These are phyloP conservation scores for Rhodeus uyekii DNA, from an alignment of 2,797 vertebrate genomes.

Conservation along the genomic window DNA sequence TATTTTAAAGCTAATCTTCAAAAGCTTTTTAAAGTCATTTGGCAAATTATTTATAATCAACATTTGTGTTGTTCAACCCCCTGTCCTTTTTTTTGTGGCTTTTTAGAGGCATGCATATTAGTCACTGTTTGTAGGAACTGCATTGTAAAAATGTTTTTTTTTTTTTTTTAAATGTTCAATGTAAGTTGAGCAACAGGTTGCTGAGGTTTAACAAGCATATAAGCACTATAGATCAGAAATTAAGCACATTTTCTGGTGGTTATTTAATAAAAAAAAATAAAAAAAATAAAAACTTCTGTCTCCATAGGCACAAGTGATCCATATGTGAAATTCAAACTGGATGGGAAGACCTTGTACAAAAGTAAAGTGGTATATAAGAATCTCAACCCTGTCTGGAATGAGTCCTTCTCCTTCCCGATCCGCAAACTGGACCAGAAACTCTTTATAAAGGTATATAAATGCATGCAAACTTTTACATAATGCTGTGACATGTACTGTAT, in stretches of 20 bases:
- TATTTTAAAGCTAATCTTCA: neutral
- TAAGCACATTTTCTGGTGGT: neutral
- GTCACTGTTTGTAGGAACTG: neutral
- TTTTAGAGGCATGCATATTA: neutral
- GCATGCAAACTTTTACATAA: neutral
- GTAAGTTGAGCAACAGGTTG: neutral
- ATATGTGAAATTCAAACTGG: conserved; percentile 94
- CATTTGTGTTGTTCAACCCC: no score
- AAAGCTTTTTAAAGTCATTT: no score
- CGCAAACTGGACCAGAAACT: conserved; percentile 88
- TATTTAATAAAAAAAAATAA: no score
- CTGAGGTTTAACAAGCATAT: neutral
- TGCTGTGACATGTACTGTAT: neutral
- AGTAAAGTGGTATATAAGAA: conserved; percentile 95
- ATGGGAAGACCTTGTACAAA: conserved; percentile 93
- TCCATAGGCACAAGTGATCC: conserved; percentile 92
- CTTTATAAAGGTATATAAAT: conserved; percentile 82
- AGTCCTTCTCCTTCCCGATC: conserved; percentile 87
- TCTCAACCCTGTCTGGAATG: conserved; percentile 92
- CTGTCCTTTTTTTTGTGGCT: no score
- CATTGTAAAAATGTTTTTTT: no score
- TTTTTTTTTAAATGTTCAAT: no score
- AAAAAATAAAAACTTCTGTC: neutral
- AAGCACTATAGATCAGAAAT: neutral
- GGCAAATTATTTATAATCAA: neutral